Percentiles rank a stretch among this genome's conserved stretches.
These are phyloP conservation scores for Dasysyrphus tricinctus DNA, from an alignment of 2,888 invertebrate species.

Conservation along the genomic window DNA sequence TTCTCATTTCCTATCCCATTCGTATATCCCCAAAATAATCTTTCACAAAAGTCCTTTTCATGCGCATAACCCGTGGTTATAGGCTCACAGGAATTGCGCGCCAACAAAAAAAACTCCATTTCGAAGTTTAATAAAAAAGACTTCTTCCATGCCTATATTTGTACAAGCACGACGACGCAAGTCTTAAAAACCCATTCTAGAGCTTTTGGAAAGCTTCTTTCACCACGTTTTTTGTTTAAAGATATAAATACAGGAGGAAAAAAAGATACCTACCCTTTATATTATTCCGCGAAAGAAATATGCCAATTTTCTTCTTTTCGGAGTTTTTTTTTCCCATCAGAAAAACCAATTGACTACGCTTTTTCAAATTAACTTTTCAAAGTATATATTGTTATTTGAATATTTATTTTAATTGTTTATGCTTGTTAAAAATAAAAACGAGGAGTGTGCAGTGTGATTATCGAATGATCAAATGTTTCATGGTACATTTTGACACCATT, in stretches of 20 bases:
- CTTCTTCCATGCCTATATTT: not conserved
- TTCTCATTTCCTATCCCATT: not conserved
- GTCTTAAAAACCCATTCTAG: not conserved
- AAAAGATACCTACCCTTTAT: conserved; percentile 1
- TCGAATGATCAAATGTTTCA: not conserved
- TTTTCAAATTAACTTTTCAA: not conserved
- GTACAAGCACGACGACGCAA: not conserved
- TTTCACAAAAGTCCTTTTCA: not conserved
- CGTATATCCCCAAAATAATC: not conserved
- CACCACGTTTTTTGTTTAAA: conserved; percentile 8
- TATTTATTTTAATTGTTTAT: not conserved
- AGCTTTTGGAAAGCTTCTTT: conserved; percentile 6
- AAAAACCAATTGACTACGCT: not conserved
- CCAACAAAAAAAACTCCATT: not conserved
- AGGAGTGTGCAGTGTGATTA: not conserved
- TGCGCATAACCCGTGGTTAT: not conserved
- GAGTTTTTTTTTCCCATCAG: not conserved
- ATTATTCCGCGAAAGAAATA: conserved; percentile 13
- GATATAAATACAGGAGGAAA: conserved; percentile 19
- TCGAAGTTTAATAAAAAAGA: not conserved
- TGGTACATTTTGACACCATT: not conserved
- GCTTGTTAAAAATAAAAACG: not conserved
- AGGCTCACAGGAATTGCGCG: not conserved
- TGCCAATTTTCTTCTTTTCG: conserved; percentile 11
- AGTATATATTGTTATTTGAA: not conserved